Evolutionary conservation across 37 sponge, comb jelly and placozoan genomes (phyloP), one percentile per base, ranked within the genome.

Genomic region (Aplysina aerophoba): DNA sequence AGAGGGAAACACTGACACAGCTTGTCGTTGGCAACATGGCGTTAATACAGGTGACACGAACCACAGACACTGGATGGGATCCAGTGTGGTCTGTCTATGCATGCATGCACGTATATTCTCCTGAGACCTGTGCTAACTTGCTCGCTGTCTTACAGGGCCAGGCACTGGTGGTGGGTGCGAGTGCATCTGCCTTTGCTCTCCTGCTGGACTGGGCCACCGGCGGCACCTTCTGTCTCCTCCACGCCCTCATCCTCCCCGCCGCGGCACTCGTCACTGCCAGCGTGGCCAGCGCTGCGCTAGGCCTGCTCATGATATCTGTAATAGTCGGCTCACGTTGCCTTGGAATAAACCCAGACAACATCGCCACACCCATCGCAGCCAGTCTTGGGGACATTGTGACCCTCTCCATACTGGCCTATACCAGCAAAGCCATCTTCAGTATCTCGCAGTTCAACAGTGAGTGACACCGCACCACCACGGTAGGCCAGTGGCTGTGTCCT

Each of bases 321-420:
- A 88, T 98, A 20, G 21, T 94, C 16, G 60, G 73, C 28, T 98
- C 95, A 3, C 72, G 85, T 22, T 44, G 54, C 15, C 81, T 90
- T 36, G 55, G 73, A 1, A 89, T 96, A 53, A 94, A 98, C 83
- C 99, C 99, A 34, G 99, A 98, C 88, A 98, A 98, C 83, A 85
- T 98, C 19, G 96, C 99, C 82, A 98, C 99, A 20, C 99, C 99
- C 39, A 90, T 98, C 50, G 99, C 99, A 4, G 99, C 99, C 54
- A 91, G 92, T 80, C 81, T 98, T 24, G 99, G 99, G 1, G 99
- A 98, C 69, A 86, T 96, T 27, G 90, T 96, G 55, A 98, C 99
- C 17, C 87, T 98, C 0, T 88, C 89, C 38, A 73, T 95, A 5
- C 93, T 97, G 25, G 88, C 95, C 15, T 35, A 79, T 25, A 86